Evolutionary conservation across 2,113 vertebrate species (phyloP).

Genomic region (Atractosteus spatula): DNA sequence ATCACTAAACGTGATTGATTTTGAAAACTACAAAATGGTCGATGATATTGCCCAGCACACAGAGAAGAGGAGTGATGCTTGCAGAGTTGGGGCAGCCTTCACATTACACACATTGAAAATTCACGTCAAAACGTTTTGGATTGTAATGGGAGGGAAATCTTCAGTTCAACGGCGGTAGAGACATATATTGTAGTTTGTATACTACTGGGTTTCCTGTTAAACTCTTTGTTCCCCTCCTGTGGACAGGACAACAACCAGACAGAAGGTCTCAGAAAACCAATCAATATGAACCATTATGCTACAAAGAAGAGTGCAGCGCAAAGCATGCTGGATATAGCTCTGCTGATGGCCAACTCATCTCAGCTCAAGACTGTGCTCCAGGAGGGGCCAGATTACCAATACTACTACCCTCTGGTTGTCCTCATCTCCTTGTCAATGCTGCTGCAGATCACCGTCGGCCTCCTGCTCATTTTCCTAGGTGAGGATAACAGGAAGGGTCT

Average conservation of each 20-base stretch:
- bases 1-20: too few species aligned
- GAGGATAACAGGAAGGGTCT: constrained; percentile 32
- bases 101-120: too few species aligned
- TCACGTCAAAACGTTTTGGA: too few species aligned
- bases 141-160: too few species aligned
- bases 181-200: too few species aligned
- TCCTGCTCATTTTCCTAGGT: constrained; percentile 88
- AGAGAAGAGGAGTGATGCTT: too few species aligned
- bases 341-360: constrained; percentile 89
- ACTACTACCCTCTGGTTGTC: constrained; percentile 72
- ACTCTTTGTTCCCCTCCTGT: too few species aligned
- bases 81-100: too few species aligned
- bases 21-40: too few species aligned
- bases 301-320: constrained; percentile 86
- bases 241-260: constrained; percentile 15
- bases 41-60: too few species aligned
- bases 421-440: constrained; percentile 79
- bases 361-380: constrained; percentile 85
- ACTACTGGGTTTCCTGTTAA: too few species aligned
- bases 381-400: constrained; percentile 71
- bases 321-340: constrained; percentile 85
- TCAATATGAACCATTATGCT: constrained; percentile 86
- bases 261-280: constrained; percentile 33
- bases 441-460: constrained; percentile 77
- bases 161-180: too few species aligned